Conservation (phyloP, 2,113 vertebrate genomes). For the Zonotrichia leucophrys region DNA sequence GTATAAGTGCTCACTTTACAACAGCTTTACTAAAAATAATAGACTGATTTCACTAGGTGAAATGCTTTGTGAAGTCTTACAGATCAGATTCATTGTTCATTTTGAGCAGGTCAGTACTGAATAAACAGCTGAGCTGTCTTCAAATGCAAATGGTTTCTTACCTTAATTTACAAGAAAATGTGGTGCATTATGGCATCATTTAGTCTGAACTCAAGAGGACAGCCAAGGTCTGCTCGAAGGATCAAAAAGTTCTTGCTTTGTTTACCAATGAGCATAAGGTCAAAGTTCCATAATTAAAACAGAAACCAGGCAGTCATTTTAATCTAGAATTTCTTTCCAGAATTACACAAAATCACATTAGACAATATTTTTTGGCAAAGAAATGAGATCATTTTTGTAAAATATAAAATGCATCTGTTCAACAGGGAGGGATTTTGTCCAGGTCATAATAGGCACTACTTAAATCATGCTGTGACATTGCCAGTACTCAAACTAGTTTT, state of each 20-base stretch:
- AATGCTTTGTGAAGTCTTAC: neutral
- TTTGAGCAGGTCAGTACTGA: neutral
- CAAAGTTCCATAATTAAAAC: neutral
- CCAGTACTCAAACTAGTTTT: neutral
- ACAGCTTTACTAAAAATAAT: neutral
- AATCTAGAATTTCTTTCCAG: neutral
- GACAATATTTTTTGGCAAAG: neutral
- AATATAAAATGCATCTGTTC: slow-evolving; percentile 18
- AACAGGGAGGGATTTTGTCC: neutral
- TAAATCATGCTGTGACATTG: neutral
- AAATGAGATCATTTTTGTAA: neutral
- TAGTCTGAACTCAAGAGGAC: neutral
- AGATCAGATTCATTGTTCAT: neutral
- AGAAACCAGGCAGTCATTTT: neutral
- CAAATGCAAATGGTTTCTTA: neutral
- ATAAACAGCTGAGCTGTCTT: neutral
- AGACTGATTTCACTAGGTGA: neutral
- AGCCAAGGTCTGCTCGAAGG: neutral
- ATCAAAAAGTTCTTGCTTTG: neutral
- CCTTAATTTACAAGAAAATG: neutral
- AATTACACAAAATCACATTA: neutral
- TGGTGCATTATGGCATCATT: neutral
- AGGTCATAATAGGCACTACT: neutral
- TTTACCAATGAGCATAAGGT: neutral
- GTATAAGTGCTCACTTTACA: neutral